phyloP scores from a whole-genome alignment of 2,888 invertebrate genomes.

The Platypus cylindrus region DNA sequence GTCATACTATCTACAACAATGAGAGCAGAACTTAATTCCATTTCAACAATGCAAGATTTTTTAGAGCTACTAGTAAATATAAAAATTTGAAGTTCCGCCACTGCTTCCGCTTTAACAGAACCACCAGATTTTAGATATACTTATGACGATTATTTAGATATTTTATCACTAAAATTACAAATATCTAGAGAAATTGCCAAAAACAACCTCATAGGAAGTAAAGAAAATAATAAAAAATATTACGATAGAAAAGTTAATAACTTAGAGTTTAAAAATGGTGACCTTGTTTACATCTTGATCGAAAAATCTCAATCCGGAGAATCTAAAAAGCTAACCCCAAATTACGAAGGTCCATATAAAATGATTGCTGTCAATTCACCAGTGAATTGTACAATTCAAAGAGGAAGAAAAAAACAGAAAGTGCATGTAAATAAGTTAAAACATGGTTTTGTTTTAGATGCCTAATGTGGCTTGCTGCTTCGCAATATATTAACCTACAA shows the following conservation, averaged over 20 bases:
- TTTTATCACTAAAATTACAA: constrained; percentile 17
- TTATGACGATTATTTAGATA: constrained; percentile 18
- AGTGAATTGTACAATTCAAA: constrained; percentile 8
- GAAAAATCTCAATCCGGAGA: constrained; percentile 8
- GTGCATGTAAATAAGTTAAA: constrained; percentile 1
- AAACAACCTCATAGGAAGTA: constrained; percentile 16
- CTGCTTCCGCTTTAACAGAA: constrained; percentile 12
- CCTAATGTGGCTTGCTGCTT: background rate
- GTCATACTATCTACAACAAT: too few relatives aligned
- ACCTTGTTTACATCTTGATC: constrained; percentile 9
- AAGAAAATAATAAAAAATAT: constrained; percentile 19
- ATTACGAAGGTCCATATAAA: constrained; percentile 8
- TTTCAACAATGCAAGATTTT: too few relatives aligned
- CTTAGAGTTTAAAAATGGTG: constrained; percentile 9
- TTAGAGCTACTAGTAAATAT: too few relatives aligned
- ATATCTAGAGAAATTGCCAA: constrained; percentile 18
- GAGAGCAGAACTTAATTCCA: too few relatives aligned
- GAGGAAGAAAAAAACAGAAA: constrained; percentile 9
- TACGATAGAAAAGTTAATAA: constrained; percentile 16
- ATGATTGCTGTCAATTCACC: constrained; percentile 10
- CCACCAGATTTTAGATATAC: constrained; percentile 21
- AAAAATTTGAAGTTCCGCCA: too few relatives aligned
- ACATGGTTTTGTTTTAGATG: constrained; percentile 1
- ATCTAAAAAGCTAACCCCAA: constrained; percentile 12
- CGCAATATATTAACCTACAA: background rate